phyloP scores from a whole-genome alignment of 2,113 vertebrate genomes.

The Cynocephalus volans region DNA sequence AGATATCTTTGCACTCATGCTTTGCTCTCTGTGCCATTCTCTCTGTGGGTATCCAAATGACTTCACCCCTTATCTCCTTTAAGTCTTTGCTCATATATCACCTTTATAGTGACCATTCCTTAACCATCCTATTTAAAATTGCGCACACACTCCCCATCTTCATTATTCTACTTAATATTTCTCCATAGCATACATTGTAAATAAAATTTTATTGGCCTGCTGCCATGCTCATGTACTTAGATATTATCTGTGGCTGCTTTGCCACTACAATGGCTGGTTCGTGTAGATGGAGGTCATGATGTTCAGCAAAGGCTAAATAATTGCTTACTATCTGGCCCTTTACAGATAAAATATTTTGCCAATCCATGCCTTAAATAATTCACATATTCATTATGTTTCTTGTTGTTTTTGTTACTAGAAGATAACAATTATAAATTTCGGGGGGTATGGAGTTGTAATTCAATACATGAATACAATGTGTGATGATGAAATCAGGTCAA shows the following conservation, averaged over 20 bases:
- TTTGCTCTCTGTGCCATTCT: background rate
- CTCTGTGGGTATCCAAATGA: background rate
- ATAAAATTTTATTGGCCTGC: background rate
- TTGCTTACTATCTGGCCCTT: background rate
- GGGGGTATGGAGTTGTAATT: no score
- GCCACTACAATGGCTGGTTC: background rate
- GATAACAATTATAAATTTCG: no score
- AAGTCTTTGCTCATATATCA: background rate
- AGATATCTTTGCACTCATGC: background rate
- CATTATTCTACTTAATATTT: background rate
- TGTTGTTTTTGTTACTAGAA: no score
- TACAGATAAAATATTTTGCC: background rate
- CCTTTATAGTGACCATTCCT: background rate
- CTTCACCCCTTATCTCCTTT: background rate
- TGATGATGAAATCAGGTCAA: no score
- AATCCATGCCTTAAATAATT: background rate
- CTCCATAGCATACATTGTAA: background rate
- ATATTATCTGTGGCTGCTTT: background rate
- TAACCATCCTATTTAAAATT: background rate
- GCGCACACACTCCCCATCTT: background rate
- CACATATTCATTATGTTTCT: background rate
- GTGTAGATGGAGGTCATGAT: background rate
- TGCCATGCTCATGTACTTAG: background rate
- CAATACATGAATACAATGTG: no score
- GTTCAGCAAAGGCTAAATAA: background rate